A percentile compares a stretch with the other conserved stretches of the same genome.
Conservation (phyloP, 2,888 invertebrate species). For the Rhodophaea formosa region DNA sequence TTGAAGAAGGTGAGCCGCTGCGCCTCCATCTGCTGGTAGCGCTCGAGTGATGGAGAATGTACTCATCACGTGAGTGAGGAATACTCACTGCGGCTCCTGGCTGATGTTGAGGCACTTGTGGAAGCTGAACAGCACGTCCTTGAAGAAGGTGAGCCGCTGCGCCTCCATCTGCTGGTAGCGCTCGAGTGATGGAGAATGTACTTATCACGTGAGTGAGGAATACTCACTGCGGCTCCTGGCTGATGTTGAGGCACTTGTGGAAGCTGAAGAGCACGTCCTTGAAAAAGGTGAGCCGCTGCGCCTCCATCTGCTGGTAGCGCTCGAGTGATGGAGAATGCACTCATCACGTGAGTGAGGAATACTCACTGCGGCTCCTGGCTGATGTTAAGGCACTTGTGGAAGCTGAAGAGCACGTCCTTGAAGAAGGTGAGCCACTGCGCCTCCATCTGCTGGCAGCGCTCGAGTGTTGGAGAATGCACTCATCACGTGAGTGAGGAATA, state of each 20-base stretch:
- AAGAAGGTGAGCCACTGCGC: constrained; percentile 96
- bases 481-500: no score
- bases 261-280: constrained; percentile 96
- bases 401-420: constrained; percentile 95
- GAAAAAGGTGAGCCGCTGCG: constrained; percentile 95
- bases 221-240: constrained; percentile 96
- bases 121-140: constrained; percentile 95
- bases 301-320: constrained; percentile 99
- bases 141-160: constrained; percentile 96
- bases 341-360: no score
- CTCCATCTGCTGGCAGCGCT: constrained; percentile 99
- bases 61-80: no score
- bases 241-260: constrained; percentile 96
- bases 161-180: constrained; percentile 99
- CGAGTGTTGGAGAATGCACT: no score
- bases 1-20: constrained; percentile 97
- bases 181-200: no score
- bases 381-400: constrained; percentile 97
- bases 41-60: no score
- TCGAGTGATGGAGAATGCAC: no score
- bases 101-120: constrained; percentile 97
- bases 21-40: constrained; percentile 98
- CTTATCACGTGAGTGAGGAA: no score
- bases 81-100: constrained; percentile 95
- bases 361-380: constrained; percentile 96